Evolutionary conservation across 2,113 vertebrate genomes (phyloP), one percentile per base, ranked within the genome.

Genomic region (Microtus pennsylvanicus): DNA sequence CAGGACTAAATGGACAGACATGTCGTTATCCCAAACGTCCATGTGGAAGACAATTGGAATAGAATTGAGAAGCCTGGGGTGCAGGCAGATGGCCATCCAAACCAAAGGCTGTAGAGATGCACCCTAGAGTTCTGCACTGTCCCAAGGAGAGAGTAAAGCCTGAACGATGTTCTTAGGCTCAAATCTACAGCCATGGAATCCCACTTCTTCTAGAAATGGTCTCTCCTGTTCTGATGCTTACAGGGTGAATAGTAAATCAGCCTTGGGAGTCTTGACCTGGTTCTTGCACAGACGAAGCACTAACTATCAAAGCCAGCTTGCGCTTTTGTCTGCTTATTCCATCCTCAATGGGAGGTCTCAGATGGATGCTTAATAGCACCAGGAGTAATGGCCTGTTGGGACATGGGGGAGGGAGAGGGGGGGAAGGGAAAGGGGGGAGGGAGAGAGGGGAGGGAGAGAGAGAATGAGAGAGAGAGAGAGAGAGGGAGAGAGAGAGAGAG

Each of bases 61-160:
- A 17, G 14, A 82, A 12, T 2, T 74, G 3, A 30, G 74, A 91
- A 76, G 47, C 7, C 35, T 47, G 24, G 30, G n/a, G 65, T 45
- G 50, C 38, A 11, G 12, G 30, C 4, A 2, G 21, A 45, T 3
- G 2, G 13, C 13, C 33, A 10, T 28, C 0, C 12, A 74, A 78
- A 1, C 13, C 12, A 22, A 13, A 55, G 9, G 2, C 2, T 38
- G 8, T 5, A 30, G 14, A 1, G 26, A 80, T 33, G 80, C 1
- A 1, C 3, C 30, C 42, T 3, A 14, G 14, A 5, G 3, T 3
- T 1, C 30, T 16, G 6, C 0, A 45, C 30, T 24, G 12, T 26
- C 42, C 35, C n/a, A 17, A n/a, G 30, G 30, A 50, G 30, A 19
- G 9, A n/a, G 33, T 5, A 89, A 35, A 92, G 11, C 26, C 52